These are phyloP conservation scores for Colletes latitarsis DNA, from an alignment of 1,140 invertebrate genomes.

Conservation along the genomic window DNA sequence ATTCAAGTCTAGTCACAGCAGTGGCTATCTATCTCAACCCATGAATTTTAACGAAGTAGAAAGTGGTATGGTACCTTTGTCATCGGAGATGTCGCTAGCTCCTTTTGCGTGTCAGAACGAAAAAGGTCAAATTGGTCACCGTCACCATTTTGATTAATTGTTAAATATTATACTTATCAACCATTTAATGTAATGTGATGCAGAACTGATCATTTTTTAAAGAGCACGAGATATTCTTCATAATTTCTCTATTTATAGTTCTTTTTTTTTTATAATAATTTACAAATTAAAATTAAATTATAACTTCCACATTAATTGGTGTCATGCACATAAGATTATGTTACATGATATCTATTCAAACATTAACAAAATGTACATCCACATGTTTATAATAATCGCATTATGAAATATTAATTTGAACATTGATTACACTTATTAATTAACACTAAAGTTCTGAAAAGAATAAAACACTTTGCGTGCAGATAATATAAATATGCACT, in stretches of 20 bases:
- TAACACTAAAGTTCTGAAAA: slow-evolving; percentile 55
- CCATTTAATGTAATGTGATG: slow-evolving; percentile 64
- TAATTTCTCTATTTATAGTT: slow-evolving; percentile 34
- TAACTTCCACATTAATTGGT: slow-evolving; percentile 38
- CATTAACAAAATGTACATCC: slow-evolving; percentile 47
- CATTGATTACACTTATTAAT: slow-evolving; percentile 61
- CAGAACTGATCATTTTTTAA: slow-evolving; percentile 79
- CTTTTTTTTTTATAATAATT: slow-evolving; percentile 44
- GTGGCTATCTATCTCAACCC: slow-evolving; percentile 79
- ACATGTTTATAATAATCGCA: slow-evolving; percentile 45
- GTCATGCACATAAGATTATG: slow-evolving; percentile 58
- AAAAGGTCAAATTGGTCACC: slow-evolving; percentile 82
- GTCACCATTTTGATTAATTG: slow-evolving; percentile 80
- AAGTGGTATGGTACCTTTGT: slow-evolving; percentile 81
- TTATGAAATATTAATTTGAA: slow-evolving; percentile 47
- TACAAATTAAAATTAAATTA: slow-evolving; percentile 36
- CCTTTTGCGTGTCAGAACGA: slow-evolving; percentile 82
- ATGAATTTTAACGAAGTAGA: slow-evolving; percentile 79
- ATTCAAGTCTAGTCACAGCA: slow-evolving; percentile 82
- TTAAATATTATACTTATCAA: slow-evolving; percentile 76
- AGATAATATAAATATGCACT: slow-evolving; percentile 63
- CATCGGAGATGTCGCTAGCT: slow-evolving; percentile 82
- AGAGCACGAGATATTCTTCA: slow-evolving; percentile 77
- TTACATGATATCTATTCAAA: slow-evolving; percentile 47
- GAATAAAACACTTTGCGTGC: slow-evolving; percentile 65